phyloP scores from a whole-genome alignment of 2,797 vertebrate species.

The Astyanax mexicanus region DNA sequence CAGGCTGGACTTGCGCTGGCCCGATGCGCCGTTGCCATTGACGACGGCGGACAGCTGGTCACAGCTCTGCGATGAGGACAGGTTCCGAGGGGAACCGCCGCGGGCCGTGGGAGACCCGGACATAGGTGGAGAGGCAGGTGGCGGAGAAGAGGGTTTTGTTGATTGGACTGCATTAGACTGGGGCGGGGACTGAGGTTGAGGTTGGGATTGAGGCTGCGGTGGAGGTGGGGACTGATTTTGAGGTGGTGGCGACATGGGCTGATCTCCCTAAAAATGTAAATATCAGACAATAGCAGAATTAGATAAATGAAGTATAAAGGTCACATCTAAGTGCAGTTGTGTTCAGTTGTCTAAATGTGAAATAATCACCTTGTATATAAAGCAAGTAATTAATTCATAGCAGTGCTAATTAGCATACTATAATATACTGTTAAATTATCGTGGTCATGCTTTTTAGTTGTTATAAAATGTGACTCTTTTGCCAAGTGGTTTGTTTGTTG shows the following conservation, averaged over 20 bases:
- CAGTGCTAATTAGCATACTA: too few relatives aligned
- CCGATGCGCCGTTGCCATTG: slow-evolving; percentile 82
- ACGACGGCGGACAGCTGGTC: slow-evolving; percentile 77
- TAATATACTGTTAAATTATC: too few relatives aligned
- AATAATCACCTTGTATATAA: neutral
- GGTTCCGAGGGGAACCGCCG: slow-evolving; percentile 59
- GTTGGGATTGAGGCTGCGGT: slow-evolving; percentile 56
- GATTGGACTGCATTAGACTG: slow-evolving; percentile 57
- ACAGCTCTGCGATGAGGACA: slow-evolving; percentile 67
- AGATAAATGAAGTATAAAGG: neutral
- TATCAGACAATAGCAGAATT: slow-evolving; percentile 23
- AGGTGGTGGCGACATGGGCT: slow-evolving; percentile 50
- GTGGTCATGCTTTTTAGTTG: too few relatives aligned
- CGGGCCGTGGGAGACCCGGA: slow-evolving; percentile 59
- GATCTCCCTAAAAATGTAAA: slow-evolving; percentile 49
- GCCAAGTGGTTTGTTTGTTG: neutral
- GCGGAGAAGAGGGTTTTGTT: slow-evolving; percentile 40
- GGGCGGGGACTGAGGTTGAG: slow-evolving; percentile 68
- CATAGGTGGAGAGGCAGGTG: slow-evolving; percentile 53
- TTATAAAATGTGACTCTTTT: too few relatives aligned
- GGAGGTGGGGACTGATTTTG: slow-evolving; percentile 62
- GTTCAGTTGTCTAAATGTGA: neutral
- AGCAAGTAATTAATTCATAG: neutral
- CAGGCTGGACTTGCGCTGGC: slow-evolving; percentile 71
- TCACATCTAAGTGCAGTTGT: neutral